Evolutionary conservation across 2,888 invertebrate genomes (phyloP), one percentile per base, ranked within the genome.

Genomic region (Ditula angustiorana): DNA sequence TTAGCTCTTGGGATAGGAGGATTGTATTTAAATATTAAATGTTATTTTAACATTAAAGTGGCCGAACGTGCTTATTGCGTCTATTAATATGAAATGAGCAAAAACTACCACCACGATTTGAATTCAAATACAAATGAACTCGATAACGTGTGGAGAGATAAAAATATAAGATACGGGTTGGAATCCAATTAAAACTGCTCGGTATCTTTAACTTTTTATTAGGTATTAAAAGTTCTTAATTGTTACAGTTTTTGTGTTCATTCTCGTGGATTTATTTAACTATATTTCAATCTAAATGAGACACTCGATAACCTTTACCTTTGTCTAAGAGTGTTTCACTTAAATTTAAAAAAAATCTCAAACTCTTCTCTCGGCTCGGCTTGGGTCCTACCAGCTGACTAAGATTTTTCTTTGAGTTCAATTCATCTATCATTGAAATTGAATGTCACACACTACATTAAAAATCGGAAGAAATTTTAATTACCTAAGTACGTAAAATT

Each of bases 11-110:
- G 50, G 28, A 44, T 21, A 52, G 41, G 52, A 7, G 33, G 53
- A 53, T 33, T 53, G 23, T 35, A 23, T 53, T 53, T 52, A 33
- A 53, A 53, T 53, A 53, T 53, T 53, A 53, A 53, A 52, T 52
- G 33, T 30, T 55, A 46, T 61, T 56, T 47, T 47, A 55, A 44
- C 26, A 47, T 53, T 46, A 47, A 35, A 55, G 46, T 46, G 28
- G n/a, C 46, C 10, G 53, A 55, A 53, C 53, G 61, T 61, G 50
- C 28, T 24, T 11, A 58, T 24, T 23, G 10, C 13, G 50, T 16
- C 28, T 61, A 61, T 61, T 53, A 35, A 61, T 55, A 53, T 3
- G 35, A 47, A 46, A 47, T 47, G 55, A 61, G 35, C 61, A 35
- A 55, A 61, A 47, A 55, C 44, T 61, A 28, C 35, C 53, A 13